phyloP scores from a whole-genome alignment of 2,797 vertebrate species.

The Cyprinodon diabolis region DNA sequence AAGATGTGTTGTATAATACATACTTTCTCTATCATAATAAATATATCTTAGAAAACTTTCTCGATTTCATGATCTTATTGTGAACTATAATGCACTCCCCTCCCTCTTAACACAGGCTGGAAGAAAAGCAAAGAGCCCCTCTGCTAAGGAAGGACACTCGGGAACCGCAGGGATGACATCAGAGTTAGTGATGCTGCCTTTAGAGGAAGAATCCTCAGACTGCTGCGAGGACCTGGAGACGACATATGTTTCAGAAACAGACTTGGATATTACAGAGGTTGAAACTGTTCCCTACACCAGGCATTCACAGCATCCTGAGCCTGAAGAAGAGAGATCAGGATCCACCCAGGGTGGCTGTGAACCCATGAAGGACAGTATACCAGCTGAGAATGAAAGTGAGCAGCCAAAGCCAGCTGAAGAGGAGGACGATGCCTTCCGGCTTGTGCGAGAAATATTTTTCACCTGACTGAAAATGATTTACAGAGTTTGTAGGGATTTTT shows the following conservation, averaged over 20 bases:
- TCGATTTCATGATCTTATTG: neutral
- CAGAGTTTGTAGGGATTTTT: neutral
- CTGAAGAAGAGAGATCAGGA: conserved; percentile 19
- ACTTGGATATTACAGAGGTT: conserved; percentile 60
- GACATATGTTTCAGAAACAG: conserved; percentile 61
- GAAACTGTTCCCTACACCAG: conserved; percentile 55
- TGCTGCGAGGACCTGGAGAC: conserved; percentile 17
- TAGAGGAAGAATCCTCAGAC: conserved; percentile 50
- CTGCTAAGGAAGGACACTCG: conserved; percentile 6
- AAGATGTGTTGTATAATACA: no score
- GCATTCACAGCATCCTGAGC: conserved; percentile 1
- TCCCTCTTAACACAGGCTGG: conserved; percentile 32
- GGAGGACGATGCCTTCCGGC: conserved; percentile 63
- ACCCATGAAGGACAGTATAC: neutral
- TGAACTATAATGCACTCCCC: neutral
- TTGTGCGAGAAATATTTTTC: conserved; percentile 80
- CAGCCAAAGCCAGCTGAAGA: conserved; percentile 7
- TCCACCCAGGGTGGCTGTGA: neutral
- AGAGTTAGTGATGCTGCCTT: conserved; percentile 20
- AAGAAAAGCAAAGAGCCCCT: conserved; percentile 9
- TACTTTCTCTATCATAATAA: no score
- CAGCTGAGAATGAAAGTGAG: conserved; percentile 11
- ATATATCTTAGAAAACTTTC: neutral
- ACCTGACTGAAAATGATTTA: conserved; percentile 42
- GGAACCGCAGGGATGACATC: neutral